phyloP scores from a whole-genome alignment of 2,113 vertebrate species.

The Ia io region DNA sequence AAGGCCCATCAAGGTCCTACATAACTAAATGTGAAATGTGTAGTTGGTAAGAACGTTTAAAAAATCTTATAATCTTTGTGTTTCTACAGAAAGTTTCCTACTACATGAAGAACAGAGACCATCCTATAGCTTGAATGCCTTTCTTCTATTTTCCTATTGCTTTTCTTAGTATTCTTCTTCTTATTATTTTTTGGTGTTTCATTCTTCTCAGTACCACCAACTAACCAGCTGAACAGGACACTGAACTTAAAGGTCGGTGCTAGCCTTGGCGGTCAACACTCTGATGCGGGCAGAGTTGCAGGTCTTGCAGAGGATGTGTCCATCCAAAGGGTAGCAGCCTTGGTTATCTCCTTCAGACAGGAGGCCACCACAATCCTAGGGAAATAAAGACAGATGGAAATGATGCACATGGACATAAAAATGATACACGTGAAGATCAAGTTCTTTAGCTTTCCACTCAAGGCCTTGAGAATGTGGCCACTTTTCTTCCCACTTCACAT shows the following conservation, averaged over 20 bases:
- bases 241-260: conserved; percentile 94
- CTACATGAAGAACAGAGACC: conserved; percentile 54
- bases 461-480: not conserved
- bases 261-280: conserved; percentile 96
- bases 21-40: conserved; percentile 64
- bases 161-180: not conserved
- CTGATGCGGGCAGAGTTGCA: conserved; percentile 97
- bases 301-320: conserved; percentile 97
- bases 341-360: conserved; percentile 98
- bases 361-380: conserved; percentile 93
- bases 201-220: conserved; percentile 24
- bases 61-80: conserved; percentile 41
- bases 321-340: conserved; percentile 98
- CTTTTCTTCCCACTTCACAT: not conserved
- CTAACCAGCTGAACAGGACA: conserved; percentile 24
- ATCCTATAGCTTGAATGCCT: conserved; percentile 3
- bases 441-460: not conserved
- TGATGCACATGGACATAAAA: not conserved
- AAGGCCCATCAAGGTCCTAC: conserved; percentile 34
- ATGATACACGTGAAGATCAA: rapidly evolving
- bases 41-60: conserved; percentile 44
- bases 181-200: not conserved
- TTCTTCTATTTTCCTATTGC: conserved; percentile 52
- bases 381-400: conserved; percentile 49
- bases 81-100: conserved; percentile 62